A percentile compares a stretch with the other conserved stretches of the same genome.
Conservation (phyloP, 2,797 vertebrate species). For the Acipenser oxyrinchus region DNA sequence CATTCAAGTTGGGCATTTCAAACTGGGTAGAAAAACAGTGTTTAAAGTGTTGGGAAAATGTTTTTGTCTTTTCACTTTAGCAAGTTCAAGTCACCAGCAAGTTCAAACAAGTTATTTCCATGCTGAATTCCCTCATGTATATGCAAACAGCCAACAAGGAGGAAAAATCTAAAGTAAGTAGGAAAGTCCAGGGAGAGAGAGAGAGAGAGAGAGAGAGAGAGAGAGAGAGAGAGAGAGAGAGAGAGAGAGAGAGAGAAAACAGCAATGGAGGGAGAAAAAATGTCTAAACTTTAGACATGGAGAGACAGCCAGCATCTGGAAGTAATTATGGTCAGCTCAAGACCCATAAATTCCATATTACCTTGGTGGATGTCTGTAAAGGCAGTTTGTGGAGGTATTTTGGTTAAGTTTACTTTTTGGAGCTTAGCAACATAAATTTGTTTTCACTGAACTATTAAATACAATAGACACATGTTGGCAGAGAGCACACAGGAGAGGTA, state of each 20-base stretch:
- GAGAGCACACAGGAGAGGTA: constrained; percentile 45
- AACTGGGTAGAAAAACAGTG: too few relatives aligned
- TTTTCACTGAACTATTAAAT: constrained; percentile 78
- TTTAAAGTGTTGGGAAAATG: neutral
- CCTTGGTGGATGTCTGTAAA: constrained; percentile 58
- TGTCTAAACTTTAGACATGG: constrained; percentile 49
- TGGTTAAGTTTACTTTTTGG: constrained; percentile 69
- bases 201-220: too few relatives aligned
- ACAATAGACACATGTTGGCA: constrained; percentile 76
- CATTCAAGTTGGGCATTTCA: too few relatives aligned
- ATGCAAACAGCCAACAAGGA: constrained; percentile 42
- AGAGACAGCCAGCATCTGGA: constrained; percentile 63
- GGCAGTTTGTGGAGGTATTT: constrained; percentile 57
- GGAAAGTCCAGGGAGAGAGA: constrained; percentile 36
- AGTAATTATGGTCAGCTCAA: constrained; percentile 60
- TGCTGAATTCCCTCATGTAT: constrained; percentile 29
- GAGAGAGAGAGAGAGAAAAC: too few relatives aligned
- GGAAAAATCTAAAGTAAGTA: constrained; percentile 34
- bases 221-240: too few relatives aligned
- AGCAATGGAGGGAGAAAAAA: constrained; percentile 50
- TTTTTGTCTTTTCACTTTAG: constrained; percentile 7
- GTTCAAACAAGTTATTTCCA: constrained; percentile 22
- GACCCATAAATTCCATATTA: constrained; percentile 65
- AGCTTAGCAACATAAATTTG: constrained; percentile 85
- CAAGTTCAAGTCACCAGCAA: constrained; percentile 20